Evolutionary conservation across 2,888 invertebrate genomes (phyloP).

Genomic region (Drosophila cracens): DNA sequence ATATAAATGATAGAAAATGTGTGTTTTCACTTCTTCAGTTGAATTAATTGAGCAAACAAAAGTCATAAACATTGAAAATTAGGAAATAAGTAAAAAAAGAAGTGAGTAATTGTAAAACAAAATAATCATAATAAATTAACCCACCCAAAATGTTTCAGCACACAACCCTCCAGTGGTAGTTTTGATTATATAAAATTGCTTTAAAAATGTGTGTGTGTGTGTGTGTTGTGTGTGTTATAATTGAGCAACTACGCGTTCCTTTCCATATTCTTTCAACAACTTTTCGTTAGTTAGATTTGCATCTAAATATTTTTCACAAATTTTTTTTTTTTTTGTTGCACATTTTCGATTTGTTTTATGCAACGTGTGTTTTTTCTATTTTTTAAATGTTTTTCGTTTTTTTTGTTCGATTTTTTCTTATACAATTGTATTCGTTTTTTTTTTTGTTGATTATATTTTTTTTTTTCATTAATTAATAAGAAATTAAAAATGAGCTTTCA

Average conservation of each 20-base stretch:
- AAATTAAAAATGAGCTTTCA: constrained; percentile 54
- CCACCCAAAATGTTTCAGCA: constrained; percentile 29
- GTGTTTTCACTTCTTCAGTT: constrained; percentile 9
- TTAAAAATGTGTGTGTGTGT: constrained; percentile 39
- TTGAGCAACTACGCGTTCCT: constrained; percentile 60
- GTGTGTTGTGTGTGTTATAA: constrained; percentile 38
- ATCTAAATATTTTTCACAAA: constrained; percentile 45
- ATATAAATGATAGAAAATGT: constrained; percentile 22
- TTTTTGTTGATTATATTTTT: constrained; percentile 20
- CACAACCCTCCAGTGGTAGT: constrained; percentile 15
- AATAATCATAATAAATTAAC: constrained; percentile 59
- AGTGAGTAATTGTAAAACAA: constrained; percentile 43
- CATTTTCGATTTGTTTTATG: constrained; percentile 49
- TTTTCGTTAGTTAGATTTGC: constrained; percentile 55
- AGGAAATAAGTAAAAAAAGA: constrained; percentile 20
- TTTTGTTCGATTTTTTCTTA: constrained; percentile 56
- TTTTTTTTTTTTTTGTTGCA: constrained; percentile 48
- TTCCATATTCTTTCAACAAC: constrained; percentile 34
- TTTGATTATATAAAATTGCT: constrained; percentile 67
- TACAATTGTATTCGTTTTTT: constrained; percentile 49
- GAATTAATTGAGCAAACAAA: constrained; percentile 35
- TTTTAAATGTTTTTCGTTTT: constrained; percentile 46
- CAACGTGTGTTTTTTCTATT: constrained; percentile 28
- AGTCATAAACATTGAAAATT: constrained; percentile 24
- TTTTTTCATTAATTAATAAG: constrained; percentile 42